phyloP scores from a whole-genome alignment of 2,797 vertebrate genomes.

The Hippocampus kuda region DNA sequence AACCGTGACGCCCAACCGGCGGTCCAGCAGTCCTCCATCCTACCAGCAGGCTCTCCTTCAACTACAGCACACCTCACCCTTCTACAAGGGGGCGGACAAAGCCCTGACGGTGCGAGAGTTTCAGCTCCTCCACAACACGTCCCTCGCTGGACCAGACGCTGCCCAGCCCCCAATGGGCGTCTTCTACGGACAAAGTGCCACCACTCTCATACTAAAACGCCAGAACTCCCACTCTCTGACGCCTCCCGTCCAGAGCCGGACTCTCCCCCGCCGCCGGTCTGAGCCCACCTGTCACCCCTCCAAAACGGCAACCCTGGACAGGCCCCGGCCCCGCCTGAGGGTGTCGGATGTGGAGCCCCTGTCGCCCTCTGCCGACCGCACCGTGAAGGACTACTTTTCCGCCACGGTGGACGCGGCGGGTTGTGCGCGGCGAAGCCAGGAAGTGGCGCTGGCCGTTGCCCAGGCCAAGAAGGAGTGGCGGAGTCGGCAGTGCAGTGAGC shows the following conservation, averaged over 20 bases:
- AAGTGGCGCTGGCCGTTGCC: conserved; percentile 60
- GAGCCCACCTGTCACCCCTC: conserved; percentile 35
- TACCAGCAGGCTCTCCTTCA: conserved; percentile 60
- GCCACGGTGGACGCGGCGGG: conserved; percentile 50
- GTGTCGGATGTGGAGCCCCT: conserved; percentile 45
- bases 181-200: conserved; percentile 62
- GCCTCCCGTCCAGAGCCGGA: conserved; percentile 22
- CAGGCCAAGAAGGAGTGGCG: conserved; percentile 70
- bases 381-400: conserved; percentile 61
- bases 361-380: conserved; percentile 56
- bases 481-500: conserved; percentile 68
- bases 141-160: conserved; percentile 27
- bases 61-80: conserved; percentile 52
- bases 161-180: conserved; percentile 57
- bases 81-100: conserved; percentile 50
- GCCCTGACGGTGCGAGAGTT: conserved; percentile 55
- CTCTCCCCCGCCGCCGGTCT: conserved; percentile 46
- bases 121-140: conserved; percentile 43
- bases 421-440: conserved; percentile 57
- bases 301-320: conserved; percentile 35
- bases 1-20: neutral
- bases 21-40: conserved; percentile 48
- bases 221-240: conserved; percentile 54
- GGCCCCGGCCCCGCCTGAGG: conserved; percentile 28
- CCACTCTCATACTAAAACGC: conserved; percentile 56